These are phyloP conservation scores for Poeciliopsis infans DNA, from an alignment of 2,797 vertebrate genomes.

Conservation along the genomic window DNA sequence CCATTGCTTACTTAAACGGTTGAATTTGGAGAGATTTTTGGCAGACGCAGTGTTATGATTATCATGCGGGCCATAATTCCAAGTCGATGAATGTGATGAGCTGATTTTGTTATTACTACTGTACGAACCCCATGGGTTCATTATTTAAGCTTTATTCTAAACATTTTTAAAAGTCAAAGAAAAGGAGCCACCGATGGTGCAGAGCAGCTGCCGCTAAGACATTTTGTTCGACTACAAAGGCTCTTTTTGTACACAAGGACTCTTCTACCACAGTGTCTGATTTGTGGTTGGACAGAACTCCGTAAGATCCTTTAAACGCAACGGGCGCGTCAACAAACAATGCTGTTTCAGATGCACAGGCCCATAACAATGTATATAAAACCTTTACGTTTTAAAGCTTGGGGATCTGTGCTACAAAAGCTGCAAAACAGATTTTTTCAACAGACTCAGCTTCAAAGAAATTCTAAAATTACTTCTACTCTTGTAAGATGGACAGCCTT, in stretches of 20 bases:
- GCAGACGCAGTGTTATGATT: slow-evolving; percentile 26
- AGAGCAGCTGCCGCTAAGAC: slow-evolving; percentile 20
- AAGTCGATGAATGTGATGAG: slow-evolving; percentile 35
- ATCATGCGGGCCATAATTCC: slow-evolving; percentile 24
- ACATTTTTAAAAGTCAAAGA: slow-evolving; percentile 21
- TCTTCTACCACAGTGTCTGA: slow-evolving; percentile 27
- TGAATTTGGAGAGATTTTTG: slow-evolving; percentile 30
- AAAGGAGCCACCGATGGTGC: slow-evolving; percentile 17
- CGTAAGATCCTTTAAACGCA: slow-evolving; percentile 45
- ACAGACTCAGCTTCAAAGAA: not conserved
- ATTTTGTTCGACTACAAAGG: slow-evolving; percentile 20
- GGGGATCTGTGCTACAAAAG: not conserved
- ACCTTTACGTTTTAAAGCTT: slow-evolving; percentile 18
- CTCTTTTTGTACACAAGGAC: slow-evolving; percentile 24
- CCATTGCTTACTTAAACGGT: slow-evolving; percentile 23
- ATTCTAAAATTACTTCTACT: not conserved
- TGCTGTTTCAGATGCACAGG: slow-evolving; percentile 11
- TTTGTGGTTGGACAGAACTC: slow-evolving; percentile 43
- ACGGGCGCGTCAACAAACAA: slow-evolving; percentile 13
- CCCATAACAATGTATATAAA: slow-evolving; percentile 28
- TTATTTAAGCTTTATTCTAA: slow-evolving; percentile 23
- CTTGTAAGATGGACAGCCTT: not conserved
- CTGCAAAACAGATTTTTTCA: slow-evolving; percentile 16
- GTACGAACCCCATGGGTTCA: slow-evolving; percentile 11
- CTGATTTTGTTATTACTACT: slow-evolving; percentile 26